Evolutionary conservation across 2,113 vertebrate species (phyloP).

Genomic region (Nibea albiflora): DNA sequence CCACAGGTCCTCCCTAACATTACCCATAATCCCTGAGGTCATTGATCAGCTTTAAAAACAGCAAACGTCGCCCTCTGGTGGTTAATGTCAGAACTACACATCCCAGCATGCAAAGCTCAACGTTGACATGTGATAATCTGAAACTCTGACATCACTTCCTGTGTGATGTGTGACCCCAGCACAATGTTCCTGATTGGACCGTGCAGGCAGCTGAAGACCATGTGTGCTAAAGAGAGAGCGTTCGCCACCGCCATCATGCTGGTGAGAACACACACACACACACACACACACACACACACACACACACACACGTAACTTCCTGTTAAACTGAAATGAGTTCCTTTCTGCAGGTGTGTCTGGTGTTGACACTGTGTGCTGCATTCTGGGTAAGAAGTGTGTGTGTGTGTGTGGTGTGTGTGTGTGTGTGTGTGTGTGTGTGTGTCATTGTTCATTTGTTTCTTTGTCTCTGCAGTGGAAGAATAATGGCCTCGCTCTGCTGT

Average conservation of each 20-base stretch:
- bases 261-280: constrained; percentile 72
- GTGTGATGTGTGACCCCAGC: constrained; percentile 72
- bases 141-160: not conserved
- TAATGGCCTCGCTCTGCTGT: constrained; percentile 87
- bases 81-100: not conserved
- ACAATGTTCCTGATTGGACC: constrained; percentile 94
- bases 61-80: not conserved
- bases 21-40: constrained; percentile 14
- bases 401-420: no score
- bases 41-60: not conserved
- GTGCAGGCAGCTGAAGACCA: constrained; percentile 89
- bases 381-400: constrained; percentile 87
- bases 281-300: no score
- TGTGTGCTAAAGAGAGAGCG: constrained; percentile 91
- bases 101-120: not conserved
- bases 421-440: no score
- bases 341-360: constrained; percentile 84
- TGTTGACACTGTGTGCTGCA: constrained; percentile 90
- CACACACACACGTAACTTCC: no score
- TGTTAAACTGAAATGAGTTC: not conserved
- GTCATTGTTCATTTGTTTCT: no score
- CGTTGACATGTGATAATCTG: no score
- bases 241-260: constrained; percentile 92
- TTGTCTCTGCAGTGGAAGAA: constrained; percentile 85
- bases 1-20: not conserved